Conservation (phyloP, 2,113 vertebrate species). For the Lasiurus cinereus region DNA sequence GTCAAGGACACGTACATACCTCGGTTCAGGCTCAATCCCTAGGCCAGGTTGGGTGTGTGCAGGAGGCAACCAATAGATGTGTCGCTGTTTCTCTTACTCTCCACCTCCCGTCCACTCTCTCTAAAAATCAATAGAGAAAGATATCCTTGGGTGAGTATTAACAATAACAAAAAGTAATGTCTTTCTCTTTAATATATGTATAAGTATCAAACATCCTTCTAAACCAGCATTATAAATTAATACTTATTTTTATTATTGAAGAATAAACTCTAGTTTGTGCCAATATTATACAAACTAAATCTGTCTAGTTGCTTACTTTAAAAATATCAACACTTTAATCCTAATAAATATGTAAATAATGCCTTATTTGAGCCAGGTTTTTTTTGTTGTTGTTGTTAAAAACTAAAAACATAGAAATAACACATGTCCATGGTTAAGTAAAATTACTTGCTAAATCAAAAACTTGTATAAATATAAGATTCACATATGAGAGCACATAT, state of each 20-base stretch:
- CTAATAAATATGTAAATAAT: background rate
- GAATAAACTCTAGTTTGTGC: background rate
- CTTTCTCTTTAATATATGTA: background rate
- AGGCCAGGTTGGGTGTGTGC: too few species aligned
- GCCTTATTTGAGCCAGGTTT: background rate
- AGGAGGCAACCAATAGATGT: too few species aligned
- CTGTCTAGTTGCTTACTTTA: background rate
- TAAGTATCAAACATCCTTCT: background rate
- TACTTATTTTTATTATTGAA: background rate
- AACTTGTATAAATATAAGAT: background rate
- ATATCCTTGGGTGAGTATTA: too few species aligned
- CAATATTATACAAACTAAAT: background rate
- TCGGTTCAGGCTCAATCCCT: too few species aligned
- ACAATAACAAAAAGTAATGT: background rate
- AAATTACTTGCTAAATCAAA: background rate
- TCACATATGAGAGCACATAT: background rate
- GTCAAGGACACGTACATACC: too few species aligned
- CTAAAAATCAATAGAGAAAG: too few species aligned
- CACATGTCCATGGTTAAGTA: background rate
- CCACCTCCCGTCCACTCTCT: too few species aligned
- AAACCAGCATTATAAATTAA: background rate
- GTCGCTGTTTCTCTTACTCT: too few species aligned
- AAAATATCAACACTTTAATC: background rate
- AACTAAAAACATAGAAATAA: background rate
- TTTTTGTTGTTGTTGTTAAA: background rate